Conservation (phyloP, 2,113 vertebrate species). For the Casuarius casuarius region DNA sequence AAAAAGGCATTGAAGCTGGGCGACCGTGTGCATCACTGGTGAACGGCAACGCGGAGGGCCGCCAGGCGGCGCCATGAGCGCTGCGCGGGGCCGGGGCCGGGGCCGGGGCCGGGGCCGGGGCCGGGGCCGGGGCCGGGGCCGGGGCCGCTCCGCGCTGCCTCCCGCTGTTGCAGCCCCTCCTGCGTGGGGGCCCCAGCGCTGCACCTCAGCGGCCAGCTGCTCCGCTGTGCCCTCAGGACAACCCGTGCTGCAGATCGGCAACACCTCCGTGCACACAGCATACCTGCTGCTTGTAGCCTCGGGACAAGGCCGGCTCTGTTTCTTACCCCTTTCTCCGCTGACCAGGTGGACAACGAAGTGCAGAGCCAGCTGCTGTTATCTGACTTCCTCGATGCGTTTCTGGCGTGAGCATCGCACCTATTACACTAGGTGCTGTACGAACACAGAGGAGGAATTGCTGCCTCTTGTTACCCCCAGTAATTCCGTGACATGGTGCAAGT, state of each 20-base stretch:
- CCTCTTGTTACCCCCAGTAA: fast-evolving
- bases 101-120: neutral
- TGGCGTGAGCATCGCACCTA: neutral
- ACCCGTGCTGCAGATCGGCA: too few species aligned
- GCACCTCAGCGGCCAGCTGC: too few species aligned
- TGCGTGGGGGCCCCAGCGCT: too few species aligned
- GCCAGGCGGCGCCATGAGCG: neutral
- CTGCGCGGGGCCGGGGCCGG: neutral
- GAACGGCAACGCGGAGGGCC: neutral
- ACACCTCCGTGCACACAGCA: too few species aligned
- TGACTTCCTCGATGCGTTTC: fast-evolving
- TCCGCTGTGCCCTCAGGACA: too few species aligned
- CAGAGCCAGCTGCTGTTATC: neutral
- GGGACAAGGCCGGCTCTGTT: neutral
- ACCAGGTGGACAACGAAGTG: fast-evolving
- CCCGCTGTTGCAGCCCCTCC: neutral
- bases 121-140: neutral
- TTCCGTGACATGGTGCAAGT: fast-evolving
- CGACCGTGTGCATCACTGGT: neutral
- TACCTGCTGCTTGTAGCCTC: too few species aligned
- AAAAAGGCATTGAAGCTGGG: conserved; percentile 16
- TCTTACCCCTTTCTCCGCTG: fast-evolving
- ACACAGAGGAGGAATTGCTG: neutral
- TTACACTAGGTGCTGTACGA: neutral
- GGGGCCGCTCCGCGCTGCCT: too few species aligned